Base-by-base conservation (phyloP, 30 jellyfish, hydroid and myxozoan genomes). In the Turritopsis dohrnii region DNA sequence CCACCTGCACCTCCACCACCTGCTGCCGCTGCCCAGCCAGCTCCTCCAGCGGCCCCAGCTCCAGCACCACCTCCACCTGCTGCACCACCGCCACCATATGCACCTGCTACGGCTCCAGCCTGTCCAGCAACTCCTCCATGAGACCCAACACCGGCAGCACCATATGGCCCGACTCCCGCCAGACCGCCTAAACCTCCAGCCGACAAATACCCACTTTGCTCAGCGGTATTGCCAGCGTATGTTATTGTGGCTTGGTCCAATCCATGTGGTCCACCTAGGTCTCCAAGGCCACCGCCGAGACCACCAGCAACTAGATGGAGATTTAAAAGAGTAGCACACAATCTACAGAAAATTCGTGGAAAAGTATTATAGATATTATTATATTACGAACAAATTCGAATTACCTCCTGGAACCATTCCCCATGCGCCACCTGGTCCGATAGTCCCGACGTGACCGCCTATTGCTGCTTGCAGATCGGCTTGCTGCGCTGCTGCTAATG, bases 391-490 rank as follows among this genome's bases (percentile, higher is more conserved):
- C 60, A 41, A 3, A 41, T 13, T 41, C 5, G 21, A 60, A 31
- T 21, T 85, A 90, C 97, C 98, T 84, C 96, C 96, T 4, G 96
- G 94, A 84, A 81, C 84, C 28, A 90, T 79, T 26, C 91, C 96
- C 25, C 90, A 86, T 65, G 83, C 81, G 41, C 84, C 88, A 19
- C 88, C 84, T n/a, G 92, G 90, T 72, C 84, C 84, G 9, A 88
- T 77, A 31, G 83, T 81, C 16, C 95, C 96, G 20, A 91, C 97
- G 52, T 84, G 81, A 23, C 94, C 95, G 4, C 92, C 96, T 18
- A 86, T 94, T 28, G 96, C 96, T 13, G 96, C 96, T 41, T 88
- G 92, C 21, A 88, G 88, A 81, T 87, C 96, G 23, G 96, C 96
- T 82, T 92, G 89, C 52, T 84, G 98, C 18, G 98, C 98, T 29